A percentile compares a stretch with the other conserved stretches of the same genome.
Conservation (phyloP, 2,113 vertebrate species). For the Oreochromis spilurus region DNA sequence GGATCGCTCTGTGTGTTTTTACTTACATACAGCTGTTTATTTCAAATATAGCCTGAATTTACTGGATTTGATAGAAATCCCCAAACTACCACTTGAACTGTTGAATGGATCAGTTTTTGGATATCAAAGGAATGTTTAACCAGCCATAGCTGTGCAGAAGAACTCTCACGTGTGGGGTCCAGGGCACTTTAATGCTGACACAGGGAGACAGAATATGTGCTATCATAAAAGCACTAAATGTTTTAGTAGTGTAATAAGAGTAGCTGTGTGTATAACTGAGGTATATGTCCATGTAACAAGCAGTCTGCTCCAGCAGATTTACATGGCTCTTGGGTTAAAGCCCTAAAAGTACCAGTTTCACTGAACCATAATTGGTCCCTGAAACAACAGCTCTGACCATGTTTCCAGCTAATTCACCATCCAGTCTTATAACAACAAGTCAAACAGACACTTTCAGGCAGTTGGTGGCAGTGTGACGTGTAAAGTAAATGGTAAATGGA, state of each 20-base stretch:
- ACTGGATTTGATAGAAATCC: not conserved
- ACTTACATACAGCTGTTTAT: not conserved
- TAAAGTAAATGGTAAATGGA: too few relatives aligned
- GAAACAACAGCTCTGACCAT: rapidly evolving
- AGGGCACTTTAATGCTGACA: not conserved
- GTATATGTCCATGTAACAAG: not conserved
- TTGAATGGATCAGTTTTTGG: not conserved
- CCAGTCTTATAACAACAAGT: not conserved
- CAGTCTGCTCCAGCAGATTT: not conserved
- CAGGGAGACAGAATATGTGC: not conserved
- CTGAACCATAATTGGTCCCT: not conserved
- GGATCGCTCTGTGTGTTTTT: not conserved
- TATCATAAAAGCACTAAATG: not conserved
- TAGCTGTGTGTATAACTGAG: not conserved
- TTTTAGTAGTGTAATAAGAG: not conserved
- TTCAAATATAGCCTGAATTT: not conserved
- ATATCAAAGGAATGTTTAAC: rapidly evolving
- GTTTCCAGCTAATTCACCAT: not conserved
- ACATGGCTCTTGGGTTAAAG: not conserved
- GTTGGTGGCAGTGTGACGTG: not conserved
- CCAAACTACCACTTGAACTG: not conserved
- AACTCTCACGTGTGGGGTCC: rapidly evolving
- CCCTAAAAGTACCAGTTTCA: not conserved
- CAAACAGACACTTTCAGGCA: not conserved
- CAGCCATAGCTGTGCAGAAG: not conserved